Conservation (phyloP, 2,797 vertebrate genomes). For the Spheniscus humboldti region DNA sequence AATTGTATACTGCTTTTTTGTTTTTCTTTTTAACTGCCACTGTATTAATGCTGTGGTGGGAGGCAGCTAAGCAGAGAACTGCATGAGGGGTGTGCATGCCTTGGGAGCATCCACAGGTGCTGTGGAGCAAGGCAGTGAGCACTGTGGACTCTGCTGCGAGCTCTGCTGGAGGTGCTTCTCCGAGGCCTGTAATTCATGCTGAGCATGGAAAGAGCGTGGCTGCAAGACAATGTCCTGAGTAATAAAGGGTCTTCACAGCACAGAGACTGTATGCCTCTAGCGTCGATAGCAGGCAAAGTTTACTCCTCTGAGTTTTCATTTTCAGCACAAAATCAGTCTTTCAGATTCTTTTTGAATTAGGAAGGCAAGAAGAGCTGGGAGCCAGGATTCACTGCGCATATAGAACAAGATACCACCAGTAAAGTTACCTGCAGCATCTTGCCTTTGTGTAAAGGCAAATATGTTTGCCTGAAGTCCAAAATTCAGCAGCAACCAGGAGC, state of each 20-base stretch:
- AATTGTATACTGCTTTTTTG: background rate
- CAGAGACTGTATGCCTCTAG: background rate
- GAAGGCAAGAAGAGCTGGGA: background rate
- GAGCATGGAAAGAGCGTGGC: background rate
- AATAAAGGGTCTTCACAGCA: background rate
- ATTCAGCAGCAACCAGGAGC: background rate
- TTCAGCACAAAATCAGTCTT: background rate
- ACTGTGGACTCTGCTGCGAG: background rate
- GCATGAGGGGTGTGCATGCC: background rate
- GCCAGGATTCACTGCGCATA: background rate
- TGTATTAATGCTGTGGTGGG: background rate
- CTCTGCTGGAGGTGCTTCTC: background rate
- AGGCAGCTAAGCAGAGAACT: background rate
- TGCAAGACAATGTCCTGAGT: background rate
- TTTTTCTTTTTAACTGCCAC: background rate
- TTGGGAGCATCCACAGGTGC: background rate
- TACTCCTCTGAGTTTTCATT: background rate
- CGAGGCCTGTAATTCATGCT: background rate
- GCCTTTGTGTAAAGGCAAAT: background rate
- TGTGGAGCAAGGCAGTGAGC: background rate
- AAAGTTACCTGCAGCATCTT: background rate
- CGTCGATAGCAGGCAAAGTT: background rate
- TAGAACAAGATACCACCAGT: background rate
- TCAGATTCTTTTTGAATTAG: background rate
- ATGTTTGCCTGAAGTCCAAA: background rate